Evolutionary conservation across 2,888 invertebrate genomes (phyloP), one percentile per base, ranked within the genome.

Genomic region (Yponomeuta malinellus): DNA sequence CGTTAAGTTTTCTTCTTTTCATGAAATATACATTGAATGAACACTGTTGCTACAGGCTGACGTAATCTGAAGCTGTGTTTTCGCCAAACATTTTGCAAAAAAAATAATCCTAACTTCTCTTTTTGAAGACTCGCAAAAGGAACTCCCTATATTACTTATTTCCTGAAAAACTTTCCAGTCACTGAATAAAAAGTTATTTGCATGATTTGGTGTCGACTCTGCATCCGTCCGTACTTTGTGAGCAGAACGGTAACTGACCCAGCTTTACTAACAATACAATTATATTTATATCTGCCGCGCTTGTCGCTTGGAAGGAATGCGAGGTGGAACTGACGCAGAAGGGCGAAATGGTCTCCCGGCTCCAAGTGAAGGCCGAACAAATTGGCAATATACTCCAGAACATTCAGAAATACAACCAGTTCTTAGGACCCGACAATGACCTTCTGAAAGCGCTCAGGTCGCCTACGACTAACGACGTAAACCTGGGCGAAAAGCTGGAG

Each of bases 311-410:
- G 88, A 92, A 97, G 97, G 97, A 97, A 93, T 98, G 97, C 94
- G 98, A 98, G 93, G 95, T 95, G 93, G 97, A 98, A 90, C 94
- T 98, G 88, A 98, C 98, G 82, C 97, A 98, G 93, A 98, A 98
- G 90, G 98, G 97, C 81, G 97, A 98, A 93, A 96, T 98, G 95
- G 98, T 98, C 81, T 96, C 96, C 87, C 96, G 98, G 81, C 95
- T 98, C 79, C 98, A 98, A 92, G 96, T 96, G 82, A 98, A 98
- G 94, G 98, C 98, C 79, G 96, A 96, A 85, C 98, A 98, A 92
- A 98, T 98, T 90, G 97, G 98, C 92, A 96, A 97, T 93, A 96
- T 98, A 87, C 95, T 98, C 79, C 95, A 95, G 93, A 97, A 97
- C 92, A 94, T 98, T 85, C 97, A 97, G 93, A 97, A 96, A 93